Percentiles rank a stretch among this genome's conserved stretches.
Evolutionary conservation across 2,113 vertebrate species (phyloP).

Genomic region (Axis porcinus): DNA sequence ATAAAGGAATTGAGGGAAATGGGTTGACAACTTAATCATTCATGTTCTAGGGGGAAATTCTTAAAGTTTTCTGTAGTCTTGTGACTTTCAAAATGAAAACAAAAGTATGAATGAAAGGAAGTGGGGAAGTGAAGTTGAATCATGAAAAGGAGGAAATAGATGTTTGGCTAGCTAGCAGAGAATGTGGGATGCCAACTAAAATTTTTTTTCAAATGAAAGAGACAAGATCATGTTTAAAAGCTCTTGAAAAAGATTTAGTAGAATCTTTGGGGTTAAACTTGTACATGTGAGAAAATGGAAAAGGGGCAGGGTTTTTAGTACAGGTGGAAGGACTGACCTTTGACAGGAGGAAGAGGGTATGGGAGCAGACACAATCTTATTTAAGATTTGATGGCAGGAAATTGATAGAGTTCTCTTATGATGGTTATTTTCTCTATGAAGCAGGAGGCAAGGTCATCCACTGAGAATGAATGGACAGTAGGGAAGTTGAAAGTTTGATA

Average conservation of each 20-base stretch:
- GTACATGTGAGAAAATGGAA: not conserved
- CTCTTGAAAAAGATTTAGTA: not conserved
- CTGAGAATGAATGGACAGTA: conserved; percentile 1
- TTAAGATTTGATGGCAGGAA: conserved; percentile 13
- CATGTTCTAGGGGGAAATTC: not conserved
- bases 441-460: not conserved
- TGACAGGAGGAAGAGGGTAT: not conserved
- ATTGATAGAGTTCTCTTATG: not conserved
- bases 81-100: not conserved
- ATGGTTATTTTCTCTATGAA: conserved; percentile 25
- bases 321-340: not conserved
- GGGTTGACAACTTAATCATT: not conserved
- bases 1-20: not conserved
- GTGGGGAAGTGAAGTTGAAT: not conserved
- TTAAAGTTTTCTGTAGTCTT: not conserved
- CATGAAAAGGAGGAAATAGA: not conserved
- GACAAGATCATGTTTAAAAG: conserved; percentile 23
- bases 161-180: not conserved
- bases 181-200: not conserved
- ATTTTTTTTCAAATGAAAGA: not conserved
- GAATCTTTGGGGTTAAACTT: not conserved
- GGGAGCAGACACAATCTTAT: not conserved
- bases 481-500: not conserved
- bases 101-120: not conserved
- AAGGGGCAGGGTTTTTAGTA: not conserved